Percentiles rank a stretch among this genome's conserved stretches.
These are phyloP conservation scores for Oasisia sp. DNA, from an alignment of 2,888 invertebrate genomes.

Conservation along the genomic window DNA sequence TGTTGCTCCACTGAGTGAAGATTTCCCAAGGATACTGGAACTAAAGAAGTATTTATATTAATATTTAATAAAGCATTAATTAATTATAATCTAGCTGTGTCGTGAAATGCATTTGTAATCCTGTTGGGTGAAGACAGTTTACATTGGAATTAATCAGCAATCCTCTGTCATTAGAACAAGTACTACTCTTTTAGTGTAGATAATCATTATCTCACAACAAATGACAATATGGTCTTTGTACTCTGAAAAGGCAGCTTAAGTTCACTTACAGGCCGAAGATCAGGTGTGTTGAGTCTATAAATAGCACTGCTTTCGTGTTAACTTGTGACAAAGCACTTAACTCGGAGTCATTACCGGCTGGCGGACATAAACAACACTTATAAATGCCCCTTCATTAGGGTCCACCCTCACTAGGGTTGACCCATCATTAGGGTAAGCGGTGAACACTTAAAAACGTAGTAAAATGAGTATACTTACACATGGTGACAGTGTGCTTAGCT, in stretches of 20 bases:
- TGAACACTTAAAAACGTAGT: not conserved
- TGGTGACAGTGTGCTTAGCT: not conserved
- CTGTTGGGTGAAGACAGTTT: not conserved
- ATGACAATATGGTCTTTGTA: not conserved
- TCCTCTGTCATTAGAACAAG: not conserved
- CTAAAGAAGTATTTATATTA: too few species aligned
- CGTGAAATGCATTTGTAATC: not conserved
- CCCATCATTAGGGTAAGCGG: not conserved
- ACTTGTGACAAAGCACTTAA: not conserved
- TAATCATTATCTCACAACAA: not conserved
- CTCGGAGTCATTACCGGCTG: not conserved
- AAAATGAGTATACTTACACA: not conserved
- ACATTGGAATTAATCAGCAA: not conserved
- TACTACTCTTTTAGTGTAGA: not conserved
- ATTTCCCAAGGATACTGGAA: too few species aligned
- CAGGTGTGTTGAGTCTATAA: not conserved
- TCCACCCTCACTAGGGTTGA: not conserved
- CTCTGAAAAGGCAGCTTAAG: not conserved
- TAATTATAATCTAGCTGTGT: not conserved
- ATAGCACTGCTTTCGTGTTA: not conserved
- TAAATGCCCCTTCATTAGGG: slow-evolving; percentile 3
- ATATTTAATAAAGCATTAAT: not conserved
- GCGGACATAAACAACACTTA: not conserved
- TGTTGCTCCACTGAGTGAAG: too few species aligned
- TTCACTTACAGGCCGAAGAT: not conserved